Conservation (phyloP, 2,888 invertebrate species). For the Microctonus brassicae region DNA sequence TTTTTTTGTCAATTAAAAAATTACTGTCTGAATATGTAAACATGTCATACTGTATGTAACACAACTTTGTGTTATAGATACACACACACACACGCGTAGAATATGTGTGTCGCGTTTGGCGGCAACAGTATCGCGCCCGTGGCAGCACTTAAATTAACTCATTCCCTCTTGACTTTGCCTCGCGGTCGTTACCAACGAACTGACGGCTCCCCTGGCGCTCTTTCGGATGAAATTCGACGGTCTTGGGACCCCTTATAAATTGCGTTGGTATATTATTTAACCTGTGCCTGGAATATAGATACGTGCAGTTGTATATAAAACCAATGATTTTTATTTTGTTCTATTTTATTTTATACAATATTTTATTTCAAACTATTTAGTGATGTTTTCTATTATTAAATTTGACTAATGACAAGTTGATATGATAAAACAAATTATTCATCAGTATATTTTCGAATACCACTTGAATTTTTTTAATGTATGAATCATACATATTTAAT, state of each 20-base stretch:
- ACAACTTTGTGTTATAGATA: too few relatives aligned
- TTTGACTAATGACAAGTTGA: not conserved
- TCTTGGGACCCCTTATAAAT: constrained; percentile 29
- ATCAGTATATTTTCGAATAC: not conserved
- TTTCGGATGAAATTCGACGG: constrained; percentile 28
- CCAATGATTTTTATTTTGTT: not conserved
- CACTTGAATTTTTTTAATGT: too few relatives aligned
- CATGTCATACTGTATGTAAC: too few relatives aligned
- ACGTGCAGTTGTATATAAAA: not conserved
- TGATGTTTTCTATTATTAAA: not conserved
- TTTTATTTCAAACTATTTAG: not conserved
- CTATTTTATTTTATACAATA: not conserved
- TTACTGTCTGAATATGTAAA: not conserved
- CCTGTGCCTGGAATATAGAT: not conserved
- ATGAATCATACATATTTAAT: too few relatives aligned
- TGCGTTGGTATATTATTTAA: constrained; percentile 13
- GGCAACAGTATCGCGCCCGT: constrained; percentile 9
- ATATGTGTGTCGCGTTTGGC: constrained; percentile 6
- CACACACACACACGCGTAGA: not conserved
- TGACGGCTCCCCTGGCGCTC: constrained; percentile 28
- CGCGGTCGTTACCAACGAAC: constrained; percentile 22
- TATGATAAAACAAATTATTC: too few relatives aligned
- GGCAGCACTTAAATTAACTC: constrained; percentile 27
- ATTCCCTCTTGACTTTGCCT: constrained; percentile 12
- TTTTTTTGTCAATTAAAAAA: too few relatives aligned